These are phyloP conservation scores for Scelioninae gen. 1 DNA, from an alignment of 2,888 invertebrate genomes.

Conservation along the genomic window DNA sequence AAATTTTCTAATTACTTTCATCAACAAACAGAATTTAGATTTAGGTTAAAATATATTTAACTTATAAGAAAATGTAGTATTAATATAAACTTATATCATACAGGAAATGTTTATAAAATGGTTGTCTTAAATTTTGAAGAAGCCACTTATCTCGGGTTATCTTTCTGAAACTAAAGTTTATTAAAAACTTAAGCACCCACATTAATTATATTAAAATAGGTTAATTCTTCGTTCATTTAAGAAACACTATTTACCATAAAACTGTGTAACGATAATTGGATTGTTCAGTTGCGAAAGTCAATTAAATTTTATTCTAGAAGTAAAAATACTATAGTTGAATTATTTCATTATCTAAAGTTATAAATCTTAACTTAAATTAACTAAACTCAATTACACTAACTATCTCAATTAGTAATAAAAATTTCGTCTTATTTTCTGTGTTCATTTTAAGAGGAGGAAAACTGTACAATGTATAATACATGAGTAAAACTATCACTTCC, in stretches of 20 bases:
- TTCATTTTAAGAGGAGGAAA: background rate
- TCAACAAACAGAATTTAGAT: too few relatives aligned
- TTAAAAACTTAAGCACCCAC: background rate
- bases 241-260: background rate
- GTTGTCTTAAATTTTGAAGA: too few relatives aligned
- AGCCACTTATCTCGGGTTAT: too few relatives aligned
- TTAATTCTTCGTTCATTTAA: background rate
- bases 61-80: too few relatives aligned
- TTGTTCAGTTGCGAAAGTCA: background rate
- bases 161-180: background rate
- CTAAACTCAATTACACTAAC: conserved; percentile 2
- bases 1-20: too few relatives aligned
- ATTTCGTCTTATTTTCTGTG: background rate
- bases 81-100: too few relatives aligned
- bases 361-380: conserved; percentile 4
- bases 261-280: background rate
- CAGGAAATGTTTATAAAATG: too few relatives aligned
- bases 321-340: background rate
- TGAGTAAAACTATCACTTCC: conserved; percentile 8
- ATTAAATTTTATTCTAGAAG: background rate
- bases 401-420: background rate
- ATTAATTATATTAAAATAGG: conserved; percentile 3
- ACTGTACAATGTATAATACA: conserved; percentile 7
- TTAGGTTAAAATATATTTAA: too few relatives aligned
- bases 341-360: conserved; percentile 3